Evolutionary conservation across 2,797 vertebrate genomes (phyloP), one percentile per base, ranked within the genome.

Genomic region (Neoniphon sammara): DNA sequence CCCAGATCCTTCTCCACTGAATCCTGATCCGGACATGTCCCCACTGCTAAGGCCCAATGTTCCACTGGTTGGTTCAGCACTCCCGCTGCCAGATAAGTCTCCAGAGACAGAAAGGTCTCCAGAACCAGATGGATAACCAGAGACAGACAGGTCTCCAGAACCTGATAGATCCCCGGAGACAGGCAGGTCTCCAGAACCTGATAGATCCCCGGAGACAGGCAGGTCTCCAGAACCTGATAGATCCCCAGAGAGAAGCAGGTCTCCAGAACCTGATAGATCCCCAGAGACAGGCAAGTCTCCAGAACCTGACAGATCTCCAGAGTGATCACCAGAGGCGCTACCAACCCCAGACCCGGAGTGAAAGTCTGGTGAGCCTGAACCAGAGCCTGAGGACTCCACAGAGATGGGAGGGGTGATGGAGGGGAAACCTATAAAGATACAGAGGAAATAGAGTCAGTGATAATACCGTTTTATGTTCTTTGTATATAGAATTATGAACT

Each of bases 321-420:
- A 86, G 1, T 30, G 46, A 69, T 23, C 62, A 15, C 76, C 86
- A 34, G 77, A 77, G 12, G 30, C 44, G 11, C 34, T 36, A n/a
- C 49, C 69, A 3, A 47, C 31, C 5, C 18, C 67, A 75, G 62
- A 82, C 5, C 83, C 88, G 75, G 83, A 84, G n/a, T 42, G 60
- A 5, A 71, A 78, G 30, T 84, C 78, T 66, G 30, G 79, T 46
- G 84, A 86, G 61, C 89, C 90, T 50, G 87, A 91, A 14, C 86
- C 87, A 66, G 88, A 92, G 7, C 85, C 85, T 1, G 85, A 87
- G n/a, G 67, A 20, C 36, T 94, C 92, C 79, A 80, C 9, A 0
- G 80, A 52, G 20, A 93, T 83, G 36, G 95, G 88, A 78, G 91
- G 79, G 78, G 92, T 80, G 0, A 92, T 89, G 58, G 94, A 81